Evolutionary conservation across 2,113 vertebrate genomes (phyloP).

Genomic region (Aphyosemion australe): DNA sequence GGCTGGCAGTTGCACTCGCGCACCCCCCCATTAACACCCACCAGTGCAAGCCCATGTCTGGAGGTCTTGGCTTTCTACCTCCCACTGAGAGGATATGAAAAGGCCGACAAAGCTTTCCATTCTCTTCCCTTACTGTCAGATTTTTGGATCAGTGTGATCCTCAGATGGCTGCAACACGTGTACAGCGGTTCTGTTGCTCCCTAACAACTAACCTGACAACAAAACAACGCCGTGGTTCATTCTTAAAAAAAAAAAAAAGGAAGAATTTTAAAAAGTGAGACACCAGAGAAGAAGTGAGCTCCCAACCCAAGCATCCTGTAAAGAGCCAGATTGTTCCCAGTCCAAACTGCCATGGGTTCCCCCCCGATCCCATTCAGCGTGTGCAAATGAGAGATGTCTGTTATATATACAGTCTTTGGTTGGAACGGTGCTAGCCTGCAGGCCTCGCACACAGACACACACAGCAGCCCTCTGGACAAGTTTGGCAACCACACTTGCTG

Average conservation of each 20-base stretch:
- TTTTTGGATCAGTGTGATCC: slow-evolving; percentile 75
- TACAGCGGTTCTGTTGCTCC: slow-evolving; percentile 72
- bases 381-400: slow-evolving; percentile 76
- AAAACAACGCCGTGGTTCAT: slow-evolving; percentile 58
- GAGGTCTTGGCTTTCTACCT: slow-evolving; percentile 72
- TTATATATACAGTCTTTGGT: too few species aligned
- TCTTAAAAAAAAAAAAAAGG: slow-evolving; percentile 38
- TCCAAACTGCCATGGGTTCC: slow-evolving; percentile 62
- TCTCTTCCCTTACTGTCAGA: slow-evolving; percentile 73
- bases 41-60: slow-evolving; percentile 59
- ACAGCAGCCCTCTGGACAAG: slow-evolving; percentile 76
- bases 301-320: slow-evolving; percentile 31
- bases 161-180: slow-evolving; percentile 69
- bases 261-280: slow-evolving; percentile 32
- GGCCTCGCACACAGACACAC: slow-evolving; percentile 58
- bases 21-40: slow-evolving; percentile 55
- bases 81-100: slow-evolving; percentile 76
- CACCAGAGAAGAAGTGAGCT: slow-evolving; percentile 47
- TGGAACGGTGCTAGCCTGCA: slow-evolving; percentile 58
- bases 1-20: slow-evolving; percentile 59
- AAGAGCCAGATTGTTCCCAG: slow-evolving; percentile 43
- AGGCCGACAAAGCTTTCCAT: slow-evolving; percentile 72
- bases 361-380: slow-evolving; percentile 66
- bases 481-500: slow-evolving; percentile 69
- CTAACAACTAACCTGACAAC: slow-evolving; percentile 70